Conservation (phyloP, 2,797 vertebrate species). For the Sphenopsis melanotis region DNA sequence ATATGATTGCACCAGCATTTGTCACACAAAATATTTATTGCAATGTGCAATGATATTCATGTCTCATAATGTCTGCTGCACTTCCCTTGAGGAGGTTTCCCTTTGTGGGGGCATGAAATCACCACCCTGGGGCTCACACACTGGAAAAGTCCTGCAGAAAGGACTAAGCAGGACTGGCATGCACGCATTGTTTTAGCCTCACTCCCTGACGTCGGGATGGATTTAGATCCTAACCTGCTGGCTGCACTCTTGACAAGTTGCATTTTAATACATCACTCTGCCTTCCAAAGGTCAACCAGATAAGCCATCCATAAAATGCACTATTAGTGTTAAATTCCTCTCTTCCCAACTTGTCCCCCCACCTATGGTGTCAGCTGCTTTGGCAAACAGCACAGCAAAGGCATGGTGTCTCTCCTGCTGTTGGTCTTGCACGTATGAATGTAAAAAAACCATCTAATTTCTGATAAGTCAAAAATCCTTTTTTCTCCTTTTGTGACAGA, state of each 20-base stretch:
- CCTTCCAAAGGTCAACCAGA: slow-evolving; percentile 1
- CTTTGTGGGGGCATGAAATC: rapidly evolving
- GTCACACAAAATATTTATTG: background rate
- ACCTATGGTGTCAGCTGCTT: background rate
- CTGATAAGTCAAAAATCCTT: background rate
- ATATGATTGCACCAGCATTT: background rate
- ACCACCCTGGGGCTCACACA: background rate
- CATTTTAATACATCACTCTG: background rate
- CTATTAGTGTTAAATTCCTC: background rate
- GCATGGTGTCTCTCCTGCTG: background rate
- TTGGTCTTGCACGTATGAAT: rapidly evolving
- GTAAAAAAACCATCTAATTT: background rate
- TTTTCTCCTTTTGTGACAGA: background rate
- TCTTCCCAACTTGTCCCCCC: background rate
- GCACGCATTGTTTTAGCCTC: background rate
- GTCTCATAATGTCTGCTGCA: background rate
- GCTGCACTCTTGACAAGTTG: background rate
- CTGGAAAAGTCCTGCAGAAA: background rate
- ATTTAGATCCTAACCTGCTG: background rate
- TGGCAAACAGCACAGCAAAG: background rate
- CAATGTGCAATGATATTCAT: background rate
- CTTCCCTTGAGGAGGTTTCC: background rate
- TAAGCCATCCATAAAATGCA: background rate
- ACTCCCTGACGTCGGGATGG: rapidly evolving
- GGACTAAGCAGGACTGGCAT: background rate